These are phyloP conservation scores for Macquaria australasica DNA, from an alignment of 2,113 vertebrate genomes.

Conservation along the genomic window DNA sequence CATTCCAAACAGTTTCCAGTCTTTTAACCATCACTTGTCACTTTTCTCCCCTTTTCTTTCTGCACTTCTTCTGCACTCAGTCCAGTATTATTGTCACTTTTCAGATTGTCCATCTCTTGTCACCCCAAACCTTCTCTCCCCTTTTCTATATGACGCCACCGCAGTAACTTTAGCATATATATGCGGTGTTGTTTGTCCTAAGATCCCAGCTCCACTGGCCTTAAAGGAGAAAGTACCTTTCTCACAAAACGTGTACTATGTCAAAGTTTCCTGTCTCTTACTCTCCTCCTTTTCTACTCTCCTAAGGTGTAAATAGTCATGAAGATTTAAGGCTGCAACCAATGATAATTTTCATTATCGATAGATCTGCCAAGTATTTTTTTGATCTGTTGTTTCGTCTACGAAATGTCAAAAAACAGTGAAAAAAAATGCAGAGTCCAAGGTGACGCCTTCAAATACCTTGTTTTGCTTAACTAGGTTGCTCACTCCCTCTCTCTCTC, in stretches of 20 bases:
- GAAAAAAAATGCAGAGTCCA: not conserved
- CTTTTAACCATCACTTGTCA: slow-evolving; percentile 23
- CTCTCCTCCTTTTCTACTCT: not conserved
- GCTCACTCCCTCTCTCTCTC: too few species aligned
- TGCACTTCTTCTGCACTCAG: not conserved
- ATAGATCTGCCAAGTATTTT: not conserved
- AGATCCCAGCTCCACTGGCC: not conserved
- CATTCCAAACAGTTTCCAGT: slow-evolving; percentile 17
- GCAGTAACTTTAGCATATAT: not conserved
- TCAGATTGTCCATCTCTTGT: not conserved
- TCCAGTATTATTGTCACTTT: not conserved
- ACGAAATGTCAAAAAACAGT: too few species aligned
- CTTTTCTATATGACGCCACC: not conserved
- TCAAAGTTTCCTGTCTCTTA: not conserved
- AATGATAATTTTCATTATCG: not conserved
- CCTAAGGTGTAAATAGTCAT: not conserved
- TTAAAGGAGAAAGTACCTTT: not conserved
- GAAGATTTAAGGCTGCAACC: not conserved
- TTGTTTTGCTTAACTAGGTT: too few species aligned
- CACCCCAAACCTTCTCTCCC: too few species aligned
- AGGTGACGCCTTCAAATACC: too few species aligned
- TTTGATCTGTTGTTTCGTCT: not conserved
- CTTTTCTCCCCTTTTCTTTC: not conserved
- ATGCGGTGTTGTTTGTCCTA: not conserved
- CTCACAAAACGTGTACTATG: not conserved